These are phyloP conservation scores for Arvicanthis niloticus DNA, from an alignment of 2,113 vertebrate genomes.

Conservation along the genomic window DNA sequence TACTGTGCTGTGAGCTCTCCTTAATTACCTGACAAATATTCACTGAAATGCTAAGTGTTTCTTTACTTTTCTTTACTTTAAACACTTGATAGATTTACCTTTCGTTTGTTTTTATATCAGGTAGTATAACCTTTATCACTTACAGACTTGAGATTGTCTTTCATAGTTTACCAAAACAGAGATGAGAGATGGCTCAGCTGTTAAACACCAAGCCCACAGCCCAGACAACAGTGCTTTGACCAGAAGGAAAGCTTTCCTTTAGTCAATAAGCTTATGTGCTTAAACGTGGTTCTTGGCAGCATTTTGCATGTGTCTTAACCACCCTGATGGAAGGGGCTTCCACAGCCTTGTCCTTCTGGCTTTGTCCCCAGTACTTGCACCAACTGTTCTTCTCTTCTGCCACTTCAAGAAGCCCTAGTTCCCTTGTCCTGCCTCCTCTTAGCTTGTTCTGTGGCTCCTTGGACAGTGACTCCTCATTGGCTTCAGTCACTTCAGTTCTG, in stretches of 20 bases:
- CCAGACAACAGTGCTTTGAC: not conserved
- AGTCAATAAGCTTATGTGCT: not conserved
- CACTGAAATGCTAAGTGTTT: not conserved
- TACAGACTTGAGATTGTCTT: not conserved
- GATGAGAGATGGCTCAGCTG: not conserved
- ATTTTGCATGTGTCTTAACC: not conserved
- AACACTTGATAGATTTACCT: not conserved
- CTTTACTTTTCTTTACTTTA: constrained; percentile 8
- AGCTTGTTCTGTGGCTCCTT: not conserved
- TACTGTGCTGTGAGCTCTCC: not conserved
- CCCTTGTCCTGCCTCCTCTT: not conserved
- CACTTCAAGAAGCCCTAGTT: not conserved
- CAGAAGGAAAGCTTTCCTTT: not conserved
- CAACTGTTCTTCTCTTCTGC: not conserved
- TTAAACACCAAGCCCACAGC: not conserved
- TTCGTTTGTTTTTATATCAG: constrained; percentile 28
- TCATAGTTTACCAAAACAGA: not conserved
- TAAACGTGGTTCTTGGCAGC: not conserved
- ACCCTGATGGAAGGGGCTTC: not conserved
- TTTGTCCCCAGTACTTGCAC: not conserved
- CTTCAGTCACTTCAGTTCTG: not conserved
- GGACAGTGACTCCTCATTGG: not conserved
- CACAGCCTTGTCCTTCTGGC: not conserved
- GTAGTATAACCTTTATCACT: not conserved
- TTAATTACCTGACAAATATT: not conserved